A percentile compares a stretch with the other conserved stretches of the same genome.
phyloP scores from a whole-genome alignment of 2,888 invertebrate species.

The Dicycla oo region DNA sequence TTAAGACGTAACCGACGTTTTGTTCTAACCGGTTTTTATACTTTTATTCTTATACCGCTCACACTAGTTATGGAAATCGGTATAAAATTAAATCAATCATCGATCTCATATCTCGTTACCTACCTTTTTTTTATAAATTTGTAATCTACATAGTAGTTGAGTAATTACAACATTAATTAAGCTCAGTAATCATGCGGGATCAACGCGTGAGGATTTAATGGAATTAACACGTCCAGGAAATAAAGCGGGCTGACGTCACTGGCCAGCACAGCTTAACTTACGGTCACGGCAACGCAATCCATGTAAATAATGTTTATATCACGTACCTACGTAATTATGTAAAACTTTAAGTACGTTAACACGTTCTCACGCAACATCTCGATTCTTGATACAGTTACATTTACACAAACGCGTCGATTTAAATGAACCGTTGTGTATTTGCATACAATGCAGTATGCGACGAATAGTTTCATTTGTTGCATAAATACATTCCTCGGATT shows the following conservation, averaged over 20 bases:
- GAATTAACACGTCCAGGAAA: conserved; percentile 68
- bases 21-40: conserved; percentile 25
- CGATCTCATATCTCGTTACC: conserved; percentile 15
- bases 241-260: conserved; percentile 61
- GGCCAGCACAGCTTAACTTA: conserved; percentile 59
- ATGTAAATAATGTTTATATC: conserved; percentile 71
- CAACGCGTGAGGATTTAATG: conserved; percentile 63
- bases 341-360: conserved; percentile 68
- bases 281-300: conserved; percentile 58
- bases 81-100: conserved; percentile 38
- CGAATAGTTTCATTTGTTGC: conserved; percentile 54
- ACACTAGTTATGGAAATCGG: conserved; percentile 51
- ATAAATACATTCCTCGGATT: conserved; percentile 69
- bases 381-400: conserved; percentile 67
- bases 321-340: conserved; percentile 72
- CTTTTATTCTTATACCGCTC: conserved; percentile 16
- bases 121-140: not conserved
- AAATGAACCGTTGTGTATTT: conserved; percentile 57
- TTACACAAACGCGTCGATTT: conserved; percentile 65
- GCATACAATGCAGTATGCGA: conserved; percentile 60
- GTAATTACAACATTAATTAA: conserved; percentile 52
- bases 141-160: conserved; percentile 5
- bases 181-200: conserved; percentile 53
- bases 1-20: conserved; percentile 17
- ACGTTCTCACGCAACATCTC: conserved; percentile 65